Evolutionary conservation across 2,888 invertebrate species (phyloP).

Genomic region (Ditula angustiorana): DNA sequence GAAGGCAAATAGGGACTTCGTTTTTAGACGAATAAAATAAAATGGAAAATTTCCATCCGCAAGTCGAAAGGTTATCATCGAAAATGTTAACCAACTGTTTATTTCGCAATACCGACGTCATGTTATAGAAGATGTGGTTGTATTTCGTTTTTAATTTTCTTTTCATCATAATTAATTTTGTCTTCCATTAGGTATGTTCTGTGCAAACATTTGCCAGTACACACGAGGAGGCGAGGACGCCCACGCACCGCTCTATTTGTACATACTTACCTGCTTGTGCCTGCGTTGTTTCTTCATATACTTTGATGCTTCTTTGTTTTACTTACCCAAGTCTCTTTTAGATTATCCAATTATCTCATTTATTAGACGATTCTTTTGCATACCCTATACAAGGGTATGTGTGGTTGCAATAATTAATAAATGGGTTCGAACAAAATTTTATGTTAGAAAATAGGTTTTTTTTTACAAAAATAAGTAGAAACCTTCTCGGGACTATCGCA

Average conservation of each 20-base stretch:
- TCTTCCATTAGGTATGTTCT: background rate
- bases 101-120: no score
- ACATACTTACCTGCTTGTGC: background rate
- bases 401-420: background rate
- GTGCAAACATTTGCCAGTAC: background rate
- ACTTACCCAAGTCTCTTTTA: background rate
- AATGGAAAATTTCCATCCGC: background rate
- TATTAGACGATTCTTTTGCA: no score
- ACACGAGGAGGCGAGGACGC: background rate
- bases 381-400: no score
- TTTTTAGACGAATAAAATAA: background rate
- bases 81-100: no score
- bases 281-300: background rate
- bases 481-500: conserved; percentile 31
- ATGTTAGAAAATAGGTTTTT: conserved; percentile 15
- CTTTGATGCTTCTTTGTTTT: background rate
- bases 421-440: background rate
- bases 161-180: no score
- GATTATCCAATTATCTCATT: no score
- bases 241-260: background rate
- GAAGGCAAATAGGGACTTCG: background rate
- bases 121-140: no score
- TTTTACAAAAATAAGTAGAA: conserved; percentile 4
- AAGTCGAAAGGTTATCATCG: no score
- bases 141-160: no score